Percentiles rank a stretch among this genome's conserved stretches.
phyloP scores from a whole-genome alignment of 2,113 vertebrate species.

The Myrmecophaga tridactyla region DNA sequence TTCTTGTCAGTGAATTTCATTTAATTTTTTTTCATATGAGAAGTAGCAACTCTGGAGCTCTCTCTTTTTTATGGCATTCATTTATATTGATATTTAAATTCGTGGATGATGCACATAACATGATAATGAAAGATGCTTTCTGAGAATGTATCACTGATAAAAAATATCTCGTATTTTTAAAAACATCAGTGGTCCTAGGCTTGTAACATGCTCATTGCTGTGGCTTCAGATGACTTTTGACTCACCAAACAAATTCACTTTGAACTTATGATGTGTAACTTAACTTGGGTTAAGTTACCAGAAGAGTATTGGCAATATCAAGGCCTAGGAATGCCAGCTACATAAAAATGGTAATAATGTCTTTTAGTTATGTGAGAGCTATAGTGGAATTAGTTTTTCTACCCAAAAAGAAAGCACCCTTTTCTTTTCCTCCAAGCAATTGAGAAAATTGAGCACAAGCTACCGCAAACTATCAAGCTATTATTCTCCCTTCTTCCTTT shows the following conservation, averaged over 20 bases:
- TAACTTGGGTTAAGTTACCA: not conserved
- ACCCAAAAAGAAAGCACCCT: not conserved
- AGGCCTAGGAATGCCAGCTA: not conserved
- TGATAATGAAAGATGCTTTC: not conserved
- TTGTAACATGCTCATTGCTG: not conserved
- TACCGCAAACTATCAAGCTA: not conserved
- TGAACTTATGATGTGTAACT: not conserved
- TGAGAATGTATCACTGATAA: not conserved
- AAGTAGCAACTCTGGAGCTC: not conserved
- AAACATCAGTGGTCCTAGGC: not conserved
- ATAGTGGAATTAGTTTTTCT: not conserved
- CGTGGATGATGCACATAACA: not conserved
- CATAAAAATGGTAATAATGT: not conserved
- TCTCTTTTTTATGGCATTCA: not conserved
- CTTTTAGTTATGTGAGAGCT: not conserved
- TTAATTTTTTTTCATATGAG: not conserved
- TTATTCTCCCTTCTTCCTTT: not conserved
- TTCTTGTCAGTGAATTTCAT: slow-evolving; percentile 31
- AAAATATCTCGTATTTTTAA: not conserved
- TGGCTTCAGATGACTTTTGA: not conserved
- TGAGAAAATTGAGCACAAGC: not conserved
- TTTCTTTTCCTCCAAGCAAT: not conserved
- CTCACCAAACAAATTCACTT: not conserved
- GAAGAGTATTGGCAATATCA: not conserved
- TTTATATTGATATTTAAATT: not conserved